Evolutionary conservation across 2,113 vertebrate genomes (phyloP).

Genomic region (Charadrius vociferus): DNA sequence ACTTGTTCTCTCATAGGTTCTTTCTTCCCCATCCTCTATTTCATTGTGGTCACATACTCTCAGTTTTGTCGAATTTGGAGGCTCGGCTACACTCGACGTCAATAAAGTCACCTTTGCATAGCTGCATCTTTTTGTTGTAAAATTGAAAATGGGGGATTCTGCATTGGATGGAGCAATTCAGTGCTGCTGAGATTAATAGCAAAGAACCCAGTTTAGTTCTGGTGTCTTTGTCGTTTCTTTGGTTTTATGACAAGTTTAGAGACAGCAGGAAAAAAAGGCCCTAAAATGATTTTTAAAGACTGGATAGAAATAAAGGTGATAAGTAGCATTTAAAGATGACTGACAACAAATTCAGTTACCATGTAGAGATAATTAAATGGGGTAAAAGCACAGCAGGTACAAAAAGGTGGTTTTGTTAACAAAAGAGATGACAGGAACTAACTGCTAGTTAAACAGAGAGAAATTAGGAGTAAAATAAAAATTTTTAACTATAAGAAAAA

Average conservation of each 20-base stretch:
- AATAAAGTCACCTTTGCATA: background rate
- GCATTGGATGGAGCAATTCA: background rate
- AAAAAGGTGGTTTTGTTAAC: background rate
- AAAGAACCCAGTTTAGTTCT: background rate
- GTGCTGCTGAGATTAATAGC: background rate
- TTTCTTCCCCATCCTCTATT: background rate
- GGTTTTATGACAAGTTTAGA: background rate
- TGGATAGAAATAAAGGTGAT: background rate
- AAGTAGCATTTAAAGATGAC: background rate
- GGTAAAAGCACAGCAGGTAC: background rate
- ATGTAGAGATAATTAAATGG: background rate
- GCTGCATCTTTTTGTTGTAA: background rate
- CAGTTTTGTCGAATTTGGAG: background rate
- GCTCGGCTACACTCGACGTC: background rate
- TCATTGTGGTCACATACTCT: background rate
- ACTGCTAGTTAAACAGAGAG: background rate
- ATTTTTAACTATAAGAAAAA: background rate
- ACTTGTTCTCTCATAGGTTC: background rate
- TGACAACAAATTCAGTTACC: background rate
- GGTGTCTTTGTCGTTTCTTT: background rate
- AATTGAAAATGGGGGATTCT: background rate
- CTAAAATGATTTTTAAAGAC: background rate
- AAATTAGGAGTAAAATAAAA: background rate
- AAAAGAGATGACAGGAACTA: background rate
- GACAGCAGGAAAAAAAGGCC: background rate